A percentile compares a stretch with the other conserved stretches of the same genome.
These are phyloP conservation scores for Potamilus streckersoni DNA, from an alignment of 1,140 invertebrate genomes.

Conservation along the genomic window DNA sequence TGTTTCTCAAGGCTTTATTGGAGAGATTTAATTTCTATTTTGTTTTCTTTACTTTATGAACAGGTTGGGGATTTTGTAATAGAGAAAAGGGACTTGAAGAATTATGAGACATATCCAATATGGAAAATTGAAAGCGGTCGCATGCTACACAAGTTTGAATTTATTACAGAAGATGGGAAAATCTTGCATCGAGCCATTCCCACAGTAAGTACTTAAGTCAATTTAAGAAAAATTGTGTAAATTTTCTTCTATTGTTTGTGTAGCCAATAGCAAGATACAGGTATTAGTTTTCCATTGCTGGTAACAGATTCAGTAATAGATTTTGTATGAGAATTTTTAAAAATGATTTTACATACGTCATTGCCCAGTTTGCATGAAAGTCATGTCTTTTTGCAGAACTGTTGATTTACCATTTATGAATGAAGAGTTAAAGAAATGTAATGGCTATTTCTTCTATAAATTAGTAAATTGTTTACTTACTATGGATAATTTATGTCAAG, in stretches of 20 bases:
- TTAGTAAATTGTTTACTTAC: no score
- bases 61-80: conserved; percentile 64
- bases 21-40: not conserved
- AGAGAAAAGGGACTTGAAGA: conserved; percentile 61
- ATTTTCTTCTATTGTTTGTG: no score
- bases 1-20: not conserved
- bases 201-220: conserved; percentile 53
- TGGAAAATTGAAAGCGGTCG: conserved; percentile 62
- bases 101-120: conserved; percentile 61
- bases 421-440: no score
- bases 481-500: no score
- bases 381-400: not conserved
- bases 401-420: no score
- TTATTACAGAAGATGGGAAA: conserved; percentile 49
- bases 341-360: no score
- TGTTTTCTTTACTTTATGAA: conserved; percentile 11
- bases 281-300: not conserved
- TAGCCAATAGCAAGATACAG: not conserved
- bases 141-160: conserved; percentile 64
- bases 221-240: no score
- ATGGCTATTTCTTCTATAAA: no score
- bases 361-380: not conserved
- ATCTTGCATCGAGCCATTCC: conserved; percentile 59
- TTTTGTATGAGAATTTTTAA: not conserved
- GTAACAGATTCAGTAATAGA: not conserved